phyloP scores from a whole-genome alignment of 2,113 vertebrate genomes.

The Callaeas wilsoni region DNA sequence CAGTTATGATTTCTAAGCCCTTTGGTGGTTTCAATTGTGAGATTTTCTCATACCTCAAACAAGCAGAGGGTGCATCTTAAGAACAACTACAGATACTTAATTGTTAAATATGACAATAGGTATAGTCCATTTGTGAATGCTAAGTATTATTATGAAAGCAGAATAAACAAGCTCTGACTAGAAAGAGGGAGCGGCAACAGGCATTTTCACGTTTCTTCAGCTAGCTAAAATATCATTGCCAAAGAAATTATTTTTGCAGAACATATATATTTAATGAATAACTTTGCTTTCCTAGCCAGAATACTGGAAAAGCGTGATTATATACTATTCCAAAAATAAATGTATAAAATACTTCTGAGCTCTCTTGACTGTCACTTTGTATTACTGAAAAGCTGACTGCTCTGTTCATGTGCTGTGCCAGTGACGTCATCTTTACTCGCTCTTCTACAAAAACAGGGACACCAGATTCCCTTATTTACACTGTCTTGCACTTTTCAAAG shows the following conservation, averaged over 20 bases:
- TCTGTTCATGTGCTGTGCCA: not conserved
- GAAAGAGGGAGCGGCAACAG: not conserved
- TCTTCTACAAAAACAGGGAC: not conserved
- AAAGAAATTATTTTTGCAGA: not conserved
- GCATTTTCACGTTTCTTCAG: not conserved
- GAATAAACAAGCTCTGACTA: not conserved
- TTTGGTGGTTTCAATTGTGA: not conserved
- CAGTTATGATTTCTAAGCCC: not conserved
- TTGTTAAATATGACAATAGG: not conserved
- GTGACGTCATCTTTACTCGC: not conserved
- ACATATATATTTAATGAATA: conserved; percentile 6
- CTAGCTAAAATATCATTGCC: not conserved
- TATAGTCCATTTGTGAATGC: not conserved
- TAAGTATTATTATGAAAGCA: not conserved
- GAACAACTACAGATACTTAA: not conserved
- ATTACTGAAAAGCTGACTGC: conserved; percentile 24
- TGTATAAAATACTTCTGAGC: not conserved
- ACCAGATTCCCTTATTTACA: not conserved
- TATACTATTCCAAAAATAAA: not conserved
- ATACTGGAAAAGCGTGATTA: not conserved
- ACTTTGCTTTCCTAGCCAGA: not conserved
- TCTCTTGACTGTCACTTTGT: not conserved
- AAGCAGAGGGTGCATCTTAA: not conserved
- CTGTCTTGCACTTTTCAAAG: not conserved
- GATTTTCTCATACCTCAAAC: not conserved